Evolutionary conservation across 1,140 invertebrate species (phyloP).

Genomic region (Ceratina japonica): DNA sequence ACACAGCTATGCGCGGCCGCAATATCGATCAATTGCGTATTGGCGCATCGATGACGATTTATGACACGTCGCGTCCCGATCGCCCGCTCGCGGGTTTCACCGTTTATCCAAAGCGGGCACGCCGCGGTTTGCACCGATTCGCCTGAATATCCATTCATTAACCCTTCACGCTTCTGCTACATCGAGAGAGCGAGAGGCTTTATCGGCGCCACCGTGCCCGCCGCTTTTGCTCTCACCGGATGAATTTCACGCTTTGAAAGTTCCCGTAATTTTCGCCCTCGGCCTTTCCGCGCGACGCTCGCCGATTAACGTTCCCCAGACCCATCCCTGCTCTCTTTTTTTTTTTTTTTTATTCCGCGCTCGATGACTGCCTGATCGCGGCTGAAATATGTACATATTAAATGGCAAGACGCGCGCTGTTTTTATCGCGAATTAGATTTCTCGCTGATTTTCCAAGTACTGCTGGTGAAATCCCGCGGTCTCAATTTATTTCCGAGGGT

Average conservation of each 20-base stretch:
- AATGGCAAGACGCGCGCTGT: neutral
- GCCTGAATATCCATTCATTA: slow-evolving; percentile 43
- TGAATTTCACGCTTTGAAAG: slow-evolving; percentile 10
- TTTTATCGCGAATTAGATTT: neutral
- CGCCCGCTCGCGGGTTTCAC: slow-evolving; percentile 11
- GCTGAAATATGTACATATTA: neutral
- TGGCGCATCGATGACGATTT: slow-evolving; percentile 37
- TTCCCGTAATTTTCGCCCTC: neutral
- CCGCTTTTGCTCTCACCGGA: neutral
- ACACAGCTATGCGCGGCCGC: neutral
- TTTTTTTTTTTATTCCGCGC: neutral
- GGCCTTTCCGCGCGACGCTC: neutral
- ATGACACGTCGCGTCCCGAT: slow-evolving; percentile 8
- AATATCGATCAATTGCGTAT: slow-evolving; percentile 34
- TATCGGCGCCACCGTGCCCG: slow-evolving; percentile 10
- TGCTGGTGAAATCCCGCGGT: too few relatives aligned
- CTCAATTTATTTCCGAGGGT: too few relatives aligned
- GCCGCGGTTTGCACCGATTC: slow-evolving; percentile 34
- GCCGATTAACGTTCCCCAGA: neutral
- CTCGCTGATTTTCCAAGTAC: too few relatives aligned
- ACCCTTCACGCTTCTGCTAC: slow-evolving; percentile 32
- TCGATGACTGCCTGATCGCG: neutral
- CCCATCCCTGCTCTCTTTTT: too few relatives aligned
- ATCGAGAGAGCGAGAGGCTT: slow-evolving; percentile 2
- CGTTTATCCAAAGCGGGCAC: slow-evolving; percentile 3